These are phyloP conservation scores for Gastracanthus pulcherrimus DNA, from an alignment of 2,888 invertebrate species.

Conservation along the genomic window DNA sequence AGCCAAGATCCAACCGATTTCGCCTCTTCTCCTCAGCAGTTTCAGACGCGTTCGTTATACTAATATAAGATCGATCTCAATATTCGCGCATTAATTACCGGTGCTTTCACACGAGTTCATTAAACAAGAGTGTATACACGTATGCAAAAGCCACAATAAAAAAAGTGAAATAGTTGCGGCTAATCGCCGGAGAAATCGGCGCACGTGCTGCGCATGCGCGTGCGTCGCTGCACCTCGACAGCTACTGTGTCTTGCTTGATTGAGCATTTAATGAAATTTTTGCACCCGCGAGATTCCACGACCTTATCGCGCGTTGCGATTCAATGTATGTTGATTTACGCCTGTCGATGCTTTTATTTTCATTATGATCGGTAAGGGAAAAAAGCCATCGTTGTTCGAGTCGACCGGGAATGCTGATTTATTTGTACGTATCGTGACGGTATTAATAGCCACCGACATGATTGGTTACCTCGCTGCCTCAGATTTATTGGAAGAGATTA, in stretches of 20 bases:
- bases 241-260: background rate
- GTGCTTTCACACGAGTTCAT: slow-evolving; percentile 18
- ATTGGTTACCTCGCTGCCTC: background rate
- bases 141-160: background rate
- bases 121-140: background rate
- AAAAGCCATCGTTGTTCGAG: slow-evolving; percentile 2
- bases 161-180: background rate
- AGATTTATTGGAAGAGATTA: slow-evolving; percentile 41
- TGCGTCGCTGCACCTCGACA: no score
- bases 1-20: background rate
- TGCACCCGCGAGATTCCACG: background rate
- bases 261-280: slow-evolving; percentile 2
- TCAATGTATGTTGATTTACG: slow-evolving; percentile 20
- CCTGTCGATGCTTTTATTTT: background rate
- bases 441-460: slow-evolving; percentile 26
- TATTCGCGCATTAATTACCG: background rate
- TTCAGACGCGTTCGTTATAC: background rate
- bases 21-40: background rate
- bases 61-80: background rate
- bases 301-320: no score
- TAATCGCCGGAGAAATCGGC: slow-evolving; percentile 11
- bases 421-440: background rate
- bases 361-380: slow-evolving; percentile 18
- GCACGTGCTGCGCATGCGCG: background rate
- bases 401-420: slow-evolving; percentile 20